These are phyloP conservation scores for Brachyalestes nurse DNA, from an alignment of 2,797 vertebrate genomes.

Conservation along the genomic window DNA sequence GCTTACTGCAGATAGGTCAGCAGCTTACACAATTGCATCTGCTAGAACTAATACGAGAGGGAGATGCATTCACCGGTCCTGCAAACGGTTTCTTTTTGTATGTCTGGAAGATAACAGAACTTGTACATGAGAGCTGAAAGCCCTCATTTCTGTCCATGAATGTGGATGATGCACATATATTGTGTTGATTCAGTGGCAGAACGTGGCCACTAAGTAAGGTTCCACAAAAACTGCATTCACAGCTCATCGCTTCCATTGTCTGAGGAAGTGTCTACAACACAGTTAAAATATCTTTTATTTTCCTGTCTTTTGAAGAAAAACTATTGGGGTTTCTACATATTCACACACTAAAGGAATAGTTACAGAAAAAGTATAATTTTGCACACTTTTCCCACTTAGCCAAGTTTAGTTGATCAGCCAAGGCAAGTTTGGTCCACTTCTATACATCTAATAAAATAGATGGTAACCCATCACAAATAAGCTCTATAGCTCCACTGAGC, in stretches of 20 bases:
- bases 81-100: slow-evolving; percentile 17
- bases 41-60: slow-evolving; percentile 7
- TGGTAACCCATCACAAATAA: too few species aligned
- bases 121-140: background rate
- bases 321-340: background rate
- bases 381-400: too few species aligned
- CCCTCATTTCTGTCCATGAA: slow-evolving; percentile 2
- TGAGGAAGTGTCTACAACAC: background rate
- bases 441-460: background rate
- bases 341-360: background rate
- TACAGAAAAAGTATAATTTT: too few species aligned
- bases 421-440: background rate
- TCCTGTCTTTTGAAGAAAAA: background rate
- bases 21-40: background rate
- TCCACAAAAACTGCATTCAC: background rate
- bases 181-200: background rate
- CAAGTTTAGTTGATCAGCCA: background rate
- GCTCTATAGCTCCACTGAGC: too few species aligned
- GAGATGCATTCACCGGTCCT: background rate
- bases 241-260: background rate
- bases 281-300: background rate
- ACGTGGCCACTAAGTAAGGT: background rate
- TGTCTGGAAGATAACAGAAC: slow-evolving; percentile 1
- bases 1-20: slow-evolving; percentile 7
- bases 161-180: background rate